Evolutionary conservation across 2,888 invertebrate species (phyloP).

Genomic region (Melitaea athalia): DNA sequence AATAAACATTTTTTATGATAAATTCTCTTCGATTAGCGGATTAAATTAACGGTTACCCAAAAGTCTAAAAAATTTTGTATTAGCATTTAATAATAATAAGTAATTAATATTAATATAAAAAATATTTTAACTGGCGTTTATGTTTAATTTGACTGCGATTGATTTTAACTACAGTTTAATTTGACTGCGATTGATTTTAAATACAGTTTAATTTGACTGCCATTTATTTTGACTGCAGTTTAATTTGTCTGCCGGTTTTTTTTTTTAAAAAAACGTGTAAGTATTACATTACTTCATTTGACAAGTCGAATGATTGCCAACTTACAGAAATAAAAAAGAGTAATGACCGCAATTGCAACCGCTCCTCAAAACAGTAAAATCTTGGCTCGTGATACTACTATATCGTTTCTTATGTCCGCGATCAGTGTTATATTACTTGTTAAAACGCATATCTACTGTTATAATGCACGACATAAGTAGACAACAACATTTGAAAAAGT

Average conservation of each 20-base stretch:
- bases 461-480: not conserved
- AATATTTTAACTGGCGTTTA: too few species aligned
- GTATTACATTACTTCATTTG: slow-evolving; percentile 18
- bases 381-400: slow-evolving; percentile 22
- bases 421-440: not conserved
- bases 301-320: slow-evolving; percentile 21
- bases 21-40: too few species aligned
- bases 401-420: slow-evolving; percentile 12
- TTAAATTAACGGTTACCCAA: too few species aligned
- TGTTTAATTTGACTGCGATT: too few species aligned
- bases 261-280: not conserved
- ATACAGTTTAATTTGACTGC: not conserved
- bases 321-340: slow-evolving; percentile 26
- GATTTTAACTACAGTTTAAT: too few species aligned
- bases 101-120: too few species aligned
- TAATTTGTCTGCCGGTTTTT: not conserved
- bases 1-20: too few species aligned
- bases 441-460: not conserved
- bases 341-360: slow-evolving; percentile 20
- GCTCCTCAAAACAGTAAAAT: slow-evolving; percentile 21
- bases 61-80: too few species aligned
- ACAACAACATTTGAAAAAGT: not conserved
- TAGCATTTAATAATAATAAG: too few species aligned
- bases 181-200: too few species aligned
- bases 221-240: too few species aligned